These are phyloP conservation scores for Creontiades dilutus DNA, from an alignment of 2,888 invertebrate genomes.

Conservation along the genomic window DNA sequence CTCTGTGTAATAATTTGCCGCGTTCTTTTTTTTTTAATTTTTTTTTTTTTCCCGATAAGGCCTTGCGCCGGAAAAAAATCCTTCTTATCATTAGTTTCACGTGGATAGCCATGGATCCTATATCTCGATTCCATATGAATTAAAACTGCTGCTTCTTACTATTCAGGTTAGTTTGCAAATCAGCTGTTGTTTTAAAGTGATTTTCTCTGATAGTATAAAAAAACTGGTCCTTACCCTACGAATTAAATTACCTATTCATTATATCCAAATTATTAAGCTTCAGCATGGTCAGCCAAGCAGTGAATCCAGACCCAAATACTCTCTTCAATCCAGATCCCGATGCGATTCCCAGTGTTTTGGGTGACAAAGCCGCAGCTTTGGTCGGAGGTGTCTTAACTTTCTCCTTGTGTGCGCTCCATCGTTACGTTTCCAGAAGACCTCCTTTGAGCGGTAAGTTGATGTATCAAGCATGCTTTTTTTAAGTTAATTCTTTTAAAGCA, in stretches of 20 bases:
- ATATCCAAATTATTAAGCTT: not conserved
- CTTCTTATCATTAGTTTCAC: too few species aligned
- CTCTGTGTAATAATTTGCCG: too few species aligned
- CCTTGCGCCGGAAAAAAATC: too few species aligned
- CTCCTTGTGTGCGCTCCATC: not conserved
- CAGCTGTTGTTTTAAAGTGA: not conserved
- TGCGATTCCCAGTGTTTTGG: conserved; percentile 69
- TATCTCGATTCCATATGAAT: too few species aligned
- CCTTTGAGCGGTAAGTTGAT: conserved; percentile 63
- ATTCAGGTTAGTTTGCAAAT: not conserved
- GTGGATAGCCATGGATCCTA: too few species aligned
- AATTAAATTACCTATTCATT: too few species aligned
- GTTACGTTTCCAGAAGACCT: conserved; percentile 57
- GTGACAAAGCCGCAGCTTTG: conserved; percentile 41
- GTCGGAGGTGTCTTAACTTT: conserved; percentile 18
- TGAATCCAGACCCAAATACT: conserved; percentile 63
- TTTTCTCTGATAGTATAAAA: not conserved
- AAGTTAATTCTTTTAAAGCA: too few species aligned
- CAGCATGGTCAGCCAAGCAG: not conserved
- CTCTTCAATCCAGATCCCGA: conserved; percentile 67
- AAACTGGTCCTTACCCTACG: too few species aligned
- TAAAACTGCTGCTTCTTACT: not conserved
- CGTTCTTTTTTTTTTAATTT: too few species aligned
- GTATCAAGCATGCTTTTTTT: too few species aligned
- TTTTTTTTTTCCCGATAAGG: too few species aligned